phyloP scores from a whole-genome alignment of 2,888 invertebrate species.

The Epinotia ramella region DNA sequence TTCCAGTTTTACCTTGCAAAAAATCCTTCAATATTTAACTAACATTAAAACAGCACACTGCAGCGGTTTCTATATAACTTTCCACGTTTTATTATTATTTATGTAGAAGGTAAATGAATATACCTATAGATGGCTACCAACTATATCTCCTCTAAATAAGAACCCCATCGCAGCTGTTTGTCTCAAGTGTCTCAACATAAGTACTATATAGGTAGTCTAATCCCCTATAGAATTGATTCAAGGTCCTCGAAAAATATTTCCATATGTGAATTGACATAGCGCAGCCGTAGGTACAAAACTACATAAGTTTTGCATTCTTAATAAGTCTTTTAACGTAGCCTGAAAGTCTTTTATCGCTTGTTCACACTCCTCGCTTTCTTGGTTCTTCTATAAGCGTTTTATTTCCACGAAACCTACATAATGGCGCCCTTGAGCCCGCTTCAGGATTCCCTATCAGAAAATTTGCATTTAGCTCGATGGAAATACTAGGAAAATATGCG shows the following conservation, averaged over 20 bases:
- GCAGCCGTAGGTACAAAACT: neutral
- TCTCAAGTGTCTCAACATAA: too few relatives aligned
- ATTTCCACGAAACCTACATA: constrained; percentile 14
- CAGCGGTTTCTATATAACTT: too few relatives aligned
- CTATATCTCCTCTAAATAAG: too few relatives aligned
- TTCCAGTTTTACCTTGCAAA: neutral
- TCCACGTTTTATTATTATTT: too few relatives aligned
- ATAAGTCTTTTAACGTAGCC: neutral
- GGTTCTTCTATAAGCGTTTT: neutral
- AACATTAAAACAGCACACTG: neutral
- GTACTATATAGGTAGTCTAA: neutral
- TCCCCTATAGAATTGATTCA: neutral
- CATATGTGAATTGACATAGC: too few relatives aligned
- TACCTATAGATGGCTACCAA: too few relatives aligned
- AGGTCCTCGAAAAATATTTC: constrained; percentile 5
- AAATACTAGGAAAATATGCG: constrained; percentile 2
- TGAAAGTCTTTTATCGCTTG: neutral
- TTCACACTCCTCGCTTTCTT: neutral
- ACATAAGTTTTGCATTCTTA: neutral
- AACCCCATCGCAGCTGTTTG: too few relatives aligned
- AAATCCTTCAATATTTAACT: neutral
- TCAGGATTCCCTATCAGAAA: neutral
- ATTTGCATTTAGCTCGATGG: constrained; percentile 15
- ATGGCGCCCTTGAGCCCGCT: constrained; percentile 2
- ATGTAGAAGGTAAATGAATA: too few relatives aligned